Evolutionary conservation across 1,140 invertebrate genomes (phyloP), one percentile per base, ranked within the genome.

Genomic region (Trachelipus rathkii): DNA sequence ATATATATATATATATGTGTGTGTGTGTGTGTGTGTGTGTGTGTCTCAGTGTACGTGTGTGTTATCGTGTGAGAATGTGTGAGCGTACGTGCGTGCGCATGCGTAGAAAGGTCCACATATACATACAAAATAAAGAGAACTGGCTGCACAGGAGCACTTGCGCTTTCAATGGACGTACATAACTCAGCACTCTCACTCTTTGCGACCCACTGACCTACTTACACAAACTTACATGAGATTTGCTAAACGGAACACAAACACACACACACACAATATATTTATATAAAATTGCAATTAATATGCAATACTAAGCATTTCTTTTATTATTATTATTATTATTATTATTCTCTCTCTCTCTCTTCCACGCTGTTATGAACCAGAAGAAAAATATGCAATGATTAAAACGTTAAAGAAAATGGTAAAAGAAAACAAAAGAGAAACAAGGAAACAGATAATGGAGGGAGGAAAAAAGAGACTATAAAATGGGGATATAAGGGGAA

Each of bases 121-220:
- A 60, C 13, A 60, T 15, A 60, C 13, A 15, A 60, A 60, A 60
- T 60, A 60, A 60, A 60, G 13, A 21, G 19, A 60, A 21, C 53
- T 23, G 21, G 24, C 19, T 21, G 23, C 68, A 23, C 24, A 23
- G 10, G 68, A 15, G 68, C 24, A 70, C 68, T 23, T 70, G 19
- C 19, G 68, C 24, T 70, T 70, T 23, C 68, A 70, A 70, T 70
- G 53, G 7, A 21, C 24, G 68, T 24, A 70, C 19, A 23, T 24
- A 11, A 70, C 23, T 23, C 11, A 23, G 11, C 68, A 70, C 24
- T 70, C 68, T 23, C 19, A 33, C 19, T 21, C 33, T 33, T 33
- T 33, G 24, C 23, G 24, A 21, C 24, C 68, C 68, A 23, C 68
- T 70, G 68, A 60, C 50, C 50, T 60, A 60, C 50, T 60, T 60